Conservation (phyloP, 1,140 invertebrate species). For the Neodiprion virginianus region DNA sequence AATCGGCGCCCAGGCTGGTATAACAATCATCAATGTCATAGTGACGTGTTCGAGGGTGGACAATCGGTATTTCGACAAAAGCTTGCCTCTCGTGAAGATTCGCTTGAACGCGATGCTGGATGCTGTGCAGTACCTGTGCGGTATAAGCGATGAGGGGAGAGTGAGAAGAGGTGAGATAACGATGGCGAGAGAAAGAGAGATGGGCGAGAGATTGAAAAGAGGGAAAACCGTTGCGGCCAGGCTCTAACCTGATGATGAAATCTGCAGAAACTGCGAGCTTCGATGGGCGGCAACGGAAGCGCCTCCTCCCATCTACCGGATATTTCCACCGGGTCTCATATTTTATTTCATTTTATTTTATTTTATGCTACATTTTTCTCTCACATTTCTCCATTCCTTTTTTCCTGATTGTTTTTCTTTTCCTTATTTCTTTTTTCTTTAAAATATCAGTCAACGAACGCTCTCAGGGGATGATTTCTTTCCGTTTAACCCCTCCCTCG, state of each 20-base stretch:
- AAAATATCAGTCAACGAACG: not conserved
- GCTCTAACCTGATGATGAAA: not conserved
- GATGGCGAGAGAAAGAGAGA: not conserved
- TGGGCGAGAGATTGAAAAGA: not conserved
- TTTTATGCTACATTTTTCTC: not conserved
- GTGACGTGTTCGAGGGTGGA: too few species aligned
- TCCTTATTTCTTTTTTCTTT: not conserved
- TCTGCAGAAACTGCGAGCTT: not conserved
- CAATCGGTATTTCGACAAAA: too few species aligned
- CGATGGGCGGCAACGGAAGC: not conserved
- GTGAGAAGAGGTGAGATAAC: too few species aligned
- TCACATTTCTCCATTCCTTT: not conserved
- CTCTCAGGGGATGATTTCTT: too few species aligned
- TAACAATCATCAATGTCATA: too few species aligned
- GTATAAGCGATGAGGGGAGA: too few species aligned
- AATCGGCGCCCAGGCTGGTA: too few species aligned
- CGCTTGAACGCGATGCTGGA: too few species aligned
- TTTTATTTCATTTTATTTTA: not conserved
- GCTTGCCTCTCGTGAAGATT: too few species aligned
- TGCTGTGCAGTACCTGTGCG: too few species aligned
- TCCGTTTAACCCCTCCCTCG: too few species aligned
- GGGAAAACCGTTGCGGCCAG: not conserved
- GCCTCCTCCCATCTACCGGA: not conserved
- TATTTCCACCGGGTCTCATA: not conserved
- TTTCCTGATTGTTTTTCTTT: not conserved